phyloP scores from a whole-genome alignment of 2,797 vertebrate genomes.

The Eulemur coronatus region DNA sequence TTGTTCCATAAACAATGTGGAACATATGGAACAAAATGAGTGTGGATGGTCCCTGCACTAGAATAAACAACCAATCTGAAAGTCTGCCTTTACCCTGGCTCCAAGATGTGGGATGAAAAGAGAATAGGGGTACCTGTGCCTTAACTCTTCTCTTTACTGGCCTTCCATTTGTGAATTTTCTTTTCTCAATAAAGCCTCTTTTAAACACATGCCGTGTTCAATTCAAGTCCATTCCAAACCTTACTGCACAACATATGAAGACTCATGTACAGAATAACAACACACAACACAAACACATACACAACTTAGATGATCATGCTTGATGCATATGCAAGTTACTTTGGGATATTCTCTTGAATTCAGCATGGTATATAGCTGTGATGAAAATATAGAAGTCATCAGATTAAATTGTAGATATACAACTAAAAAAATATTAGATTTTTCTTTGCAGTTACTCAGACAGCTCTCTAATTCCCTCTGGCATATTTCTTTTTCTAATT shows the following conservation, averaged over 20 bases:
- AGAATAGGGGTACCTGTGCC: background rate
- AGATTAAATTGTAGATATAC: background rate
- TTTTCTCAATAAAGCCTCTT: background rate
- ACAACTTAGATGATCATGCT: background rate
- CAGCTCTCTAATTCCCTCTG: background rate
- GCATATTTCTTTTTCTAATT: background rate
- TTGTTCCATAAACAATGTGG: background rate
- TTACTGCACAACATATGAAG: background rate
- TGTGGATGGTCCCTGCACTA: rapidly evolving
- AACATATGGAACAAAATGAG: background rate
- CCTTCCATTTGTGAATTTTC: background rate
- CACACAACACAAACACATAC: background rate
- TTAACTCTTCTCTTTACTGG: background rate
- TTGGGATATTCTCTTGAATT: background rate
- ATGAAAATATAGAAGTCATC: background rate
- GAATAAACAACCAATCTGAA: background rate
- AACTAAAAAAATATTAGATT: background rate
- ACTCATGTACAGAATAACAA: background rate
- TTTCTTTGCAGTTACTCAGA: background rate
- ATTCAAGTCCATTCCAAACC: background rate
- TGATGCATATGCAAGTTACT: background rate
- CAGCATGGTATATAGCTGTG: background rate
- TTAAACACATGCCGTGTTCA: background rate
- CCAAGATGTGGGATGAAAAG: background rate
- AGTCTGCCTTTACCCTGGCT: background rate